Evolutionary conservation across 2,888 invertebrate species (phyloP).

Genomic region (Myopa tessellatipennis): DNA sequence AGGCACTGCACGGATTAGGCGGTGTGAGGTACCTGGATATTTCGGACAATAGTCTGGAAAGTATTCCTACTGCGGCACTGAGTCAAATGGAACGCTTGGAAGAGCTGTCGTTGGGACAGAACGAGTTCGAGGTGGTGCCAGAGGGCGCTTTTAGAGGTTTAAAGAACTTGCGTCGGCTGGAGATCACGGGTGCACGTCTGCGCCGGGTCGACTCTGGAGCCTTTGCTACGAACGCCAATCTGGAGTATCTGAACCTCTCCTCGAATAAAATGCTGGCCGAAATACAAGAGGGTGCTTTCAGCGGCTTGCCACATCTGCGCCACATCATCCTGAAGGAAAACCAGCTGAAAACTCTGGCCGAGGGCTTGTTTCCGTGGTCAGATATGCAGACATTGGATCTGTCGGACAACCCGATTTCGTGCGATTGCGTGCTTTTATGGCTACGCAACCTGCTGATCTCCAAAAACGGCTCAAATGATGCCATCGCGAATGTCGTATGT

Average conservation of each 20-base stretch:
- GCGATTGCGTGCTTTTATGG: constrained; percentile 86
- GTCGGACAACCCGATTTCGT: constrained; percentile 84
- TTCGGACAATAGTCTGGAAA: constrained; percentile 81
- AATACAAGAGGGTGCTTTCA: constrained; percentile 81
- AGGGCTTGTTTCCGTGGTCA: constrained; percentile 82
- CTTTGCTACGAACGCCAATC: constrained; percentile 82
- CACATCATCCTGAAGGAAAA: constrained; percentile 83
- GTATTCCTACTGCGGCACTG: constrained; percentile 81
- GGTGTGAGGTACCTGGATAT: constrained; percentile 82
- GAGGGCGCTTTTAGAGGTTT: constrained; percentile 83
- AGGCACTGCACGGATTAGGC: constrained; percentile 80
- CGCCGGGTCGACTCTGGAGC: constrained; percentile 81
- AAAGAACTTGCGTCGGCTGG: constrained; percentile 79
- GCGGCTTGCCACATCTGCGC: constrained; percentile 82
- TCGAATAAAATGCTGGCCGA: constrained; percentile 81
- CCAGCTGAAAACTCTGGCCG: constrained; percentile 79
- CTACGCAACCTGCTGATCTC: constrained; percentile 75
- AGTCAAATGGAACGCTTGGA: constrained; percentile 80
- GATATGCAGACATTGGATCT: constrained; percentile 81
- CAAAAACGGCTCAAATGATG: constrained; percentile 64
- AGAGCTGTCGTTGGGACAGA: constrained; percentile 84
- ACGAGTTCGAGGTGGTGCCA: constrained; percentile 78
- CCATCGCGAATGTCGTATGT: constrained; percentile 72
- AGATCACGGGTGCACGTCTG: constrained; percentile 82
- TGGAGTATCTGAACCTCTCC: constrained; percentile 80